Conservation (phyloP, 1,140 invertebrate genomes). For the Cryptotermes secundus region DNA sequence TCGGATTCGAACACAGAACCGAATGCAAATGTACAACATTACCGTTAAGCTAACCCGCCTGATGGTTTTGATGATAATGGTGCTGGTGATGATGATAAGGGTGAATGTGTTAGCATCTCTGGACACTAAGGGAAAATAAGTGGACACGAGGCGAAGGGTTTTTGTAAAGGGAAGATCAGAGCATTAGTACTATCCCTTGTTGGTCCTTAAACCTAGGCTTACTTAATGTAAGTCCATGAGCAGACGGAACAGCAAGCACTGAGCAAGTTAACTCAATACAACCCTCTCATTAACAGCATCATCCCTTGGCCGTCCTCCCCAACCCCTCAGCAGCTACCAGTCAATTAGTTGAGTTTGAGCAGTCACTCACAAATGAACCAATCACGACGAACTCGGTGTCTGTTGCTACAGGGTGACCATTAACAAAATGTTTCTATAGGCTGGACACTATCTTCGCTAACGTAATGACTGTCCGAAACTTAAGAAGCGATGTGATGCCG, state of each 20-base stretch:
- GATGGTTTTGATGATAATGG: too few relatives aligned
- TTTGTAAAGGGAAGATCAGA: background rate
- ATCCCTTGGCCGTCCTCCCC: background rate
- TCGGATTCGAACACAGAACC: too few relatives aligned
- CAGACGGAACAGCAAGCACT: background rate
- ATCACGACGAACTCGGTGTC: background rate
- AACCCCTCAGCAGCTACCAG: background rate
- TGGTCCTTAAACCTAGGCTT: background rate
- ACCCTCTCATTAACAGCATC: background rate
- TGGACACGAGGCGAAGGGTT: background rate
- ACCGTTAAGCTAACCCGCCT: too few relatives aligned
- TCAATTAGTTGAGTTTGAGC: conserved; percentile 15
- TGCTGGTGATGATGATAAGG: too few relatives aligned
- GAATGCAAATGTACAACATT: too few relatives aligned
- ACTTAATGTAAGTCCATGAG: background rate
- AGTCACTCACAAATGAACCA: conserved; percentile 8
- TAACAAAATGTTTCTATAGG: too few relatives aligned
- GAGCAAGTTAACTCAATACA: background rate
- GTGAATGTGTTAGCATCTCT: too few relatives aligned
- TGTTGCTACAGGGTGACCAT: background rate
- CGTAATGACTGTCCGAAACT: too few relatives aligned
- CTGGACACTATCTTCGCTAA: too few relatives aligned
- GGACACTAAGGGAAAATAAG: background rate
- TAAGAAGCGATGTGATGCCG: too few relatives aligned
- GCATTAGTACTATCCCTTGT: background rate